These are phyloP conservation scores for Lydus trimaculatus DNA, from an alignment of 2,888 invertebrate genomes.

Conservation along the genomic window DNA sequence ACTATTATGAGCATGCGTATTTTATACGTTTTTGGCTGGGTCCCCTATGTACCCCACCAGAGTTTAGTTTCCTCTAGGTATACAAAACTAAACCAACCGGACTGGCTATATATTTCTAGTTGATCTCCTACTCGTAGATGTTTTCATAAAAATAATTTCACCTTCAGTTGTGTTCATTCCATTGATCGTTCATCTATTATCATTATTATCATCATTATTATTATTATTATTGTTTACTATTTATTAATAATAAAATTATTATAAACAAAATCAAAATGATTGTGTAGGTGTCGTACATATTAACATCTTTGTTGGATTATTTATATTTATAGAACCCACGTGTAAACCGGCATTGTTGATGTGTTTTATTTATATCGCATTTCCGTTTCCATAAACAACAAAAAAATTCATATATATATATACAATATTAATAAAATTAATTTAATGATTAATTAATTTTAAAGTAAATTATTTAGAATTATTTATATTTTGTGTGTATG, in stretches of 20 bases:
- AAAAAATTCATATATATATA: not conserved
- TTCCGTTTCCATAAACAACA: slow-evolving; percentile 41
- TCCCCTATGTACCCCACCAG: slow-evolving; percentile 25
- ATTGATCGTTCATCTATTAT: not conserved
- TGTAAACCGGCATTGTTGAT: slow-evolving; percentile 37
- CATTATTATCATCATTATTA: too few species aligned
- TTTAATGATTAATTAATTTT: slow-evolving; percentile 17
- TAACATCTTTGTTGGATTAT: slow-evolving; percentile 22
- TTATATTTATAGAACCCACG: slow-evolving; percentile 44
- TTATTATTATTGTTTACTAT: not conserved
- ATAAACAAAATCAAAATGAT: slow-evolving; percentile 19
- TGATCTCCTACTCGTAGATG: slow-evolving; percentile 3
- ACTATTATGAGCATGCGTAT: slow-evolving; percentile 21
- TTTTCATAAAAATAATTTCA: slow-evolving; percentile 3
- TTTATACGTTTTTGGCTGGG: slow-evolving; percentile 27
- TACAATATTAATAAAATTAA: too few species aligned
- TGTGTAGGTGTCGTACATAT: slow-evolving; percentile 22
- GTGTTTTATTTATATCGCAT: slow-evolving; percentile 47
- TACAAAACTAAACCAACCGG: slow-evolving; percentile 9
- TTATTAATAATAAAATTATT: slow-evolving; percentile 1
- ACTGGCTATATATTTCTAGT: slow-evolving; percentile 8
- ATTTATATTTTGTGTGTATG: slow-evolving; percentile 23
- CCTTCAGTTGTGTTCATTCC: slow-evolving; percentile 8
- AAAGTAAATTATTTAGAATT: slow-evolving; percentile 6
- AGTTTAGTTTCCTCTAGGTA: slow-evolving; percentile 12